These are phyloP conservation scores for Atta colombica DNA, from an alignment of 1,140 invertebrate genomes.

Conservation along the genomic window DNA sequence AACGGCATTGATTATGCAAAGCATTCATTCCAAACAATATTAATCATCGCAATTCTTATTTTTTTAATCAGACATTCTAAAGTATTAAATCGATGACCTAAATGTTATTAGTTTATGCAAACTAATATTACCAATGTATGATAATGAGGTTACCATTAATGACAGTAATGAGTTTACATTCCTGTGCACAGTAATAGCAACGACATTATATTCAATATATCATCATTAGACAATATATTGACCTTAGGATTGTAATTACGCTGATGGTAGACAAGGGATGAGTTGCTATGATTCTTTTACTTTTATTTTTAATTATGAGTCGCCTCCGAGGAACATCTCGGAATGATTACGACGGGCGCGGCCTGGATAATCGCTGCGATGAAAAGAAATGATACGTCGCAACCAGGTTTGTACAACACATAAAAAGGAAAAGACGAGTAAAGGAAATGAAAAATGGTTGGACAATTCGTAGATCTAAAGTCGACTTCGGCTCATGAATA, in stretches of 20 bases:
- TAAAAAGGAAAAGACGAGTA: constrained; percentile 34
- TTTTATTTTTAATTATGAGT: constrained; percentile 57
- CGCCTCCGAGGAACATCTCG: neutral
- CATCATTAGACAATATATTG: neutral
- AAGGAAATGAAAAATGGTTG: constrained; percentile 58
- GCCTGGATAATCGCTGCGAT: neutral
- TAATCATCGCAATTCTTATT: neutral
- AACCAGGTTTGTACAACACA: constrained; percentile 65
- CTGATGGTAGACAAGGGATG: neutral
- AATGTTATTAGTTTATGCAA: neutral
- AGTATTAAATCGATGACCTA: neutral
- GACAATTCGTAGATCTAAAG: constrained; percentile 72
- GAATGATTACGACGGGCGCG: constrained; percentile 37
- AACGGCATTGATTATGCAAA: neutral
- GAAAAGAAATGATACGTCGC: constrained; percentile 20
- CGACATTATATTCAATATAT: neutral
- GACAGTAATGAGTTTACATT: neutral
- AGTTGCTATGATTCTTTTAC: neutral
- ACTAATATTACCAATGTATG: neutral
- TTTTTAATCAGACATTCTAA: neutral
- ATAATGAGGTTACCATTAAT: neutral
- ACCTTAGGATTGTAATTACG: neutral
- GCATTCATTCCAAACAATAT: neutral
- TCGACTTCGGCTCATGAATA: constrained; percentile 77
- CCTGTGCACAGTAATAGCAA: neutral